Evolutionary conservation across 2,113 vertebrate species (phyloP).

Genomic region (Polypterus senegalus): DNA sequence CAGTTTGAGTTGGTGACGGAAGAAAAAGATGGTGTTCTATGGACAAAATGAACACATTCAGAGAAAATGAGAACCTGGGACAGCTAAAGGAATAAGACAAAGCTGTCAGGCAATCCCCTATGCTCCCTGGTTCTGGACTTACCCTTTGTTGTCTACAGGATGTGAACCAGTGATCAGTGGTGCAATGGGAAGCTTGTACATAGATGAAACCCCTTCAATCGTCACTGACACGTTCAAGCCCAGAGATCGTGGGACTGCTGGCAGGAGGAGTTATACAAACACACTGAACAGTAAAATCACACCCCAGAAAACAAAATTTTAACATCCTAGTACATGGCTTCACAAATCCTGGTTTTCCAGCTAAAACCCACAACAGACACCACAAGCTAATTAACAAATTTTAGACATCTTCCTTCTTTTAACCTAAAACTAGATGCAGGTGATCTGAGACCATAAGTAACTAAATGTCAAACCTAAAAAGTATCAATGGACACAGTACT

Average conservation of each 20-base stretch:
- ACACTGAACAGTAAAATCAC: not conserved
- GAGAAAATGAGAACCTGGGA: not conserved
- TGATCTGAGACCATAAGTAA: no score
- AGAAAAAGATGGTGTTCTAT: constrained; percentile 81
- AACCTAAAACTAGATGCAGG: no score
- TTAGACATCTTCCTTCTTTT: no score
- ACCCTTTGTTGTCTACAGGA: constrained; percentile 94
- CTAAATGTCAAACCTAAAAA: not conserved
- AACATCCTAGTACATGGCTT: not conserved
- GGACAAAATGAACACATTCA: constrained; percentile 6
- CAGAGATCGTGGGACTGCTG: constrained; percentile 72
- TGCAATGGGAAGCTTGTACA: constrained; percentile 90
- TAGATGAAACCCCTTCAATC: constrained; percentile 74
- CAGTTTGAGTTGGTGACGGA: constrained; percentile 89
- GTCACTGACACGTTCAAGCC: constrained; percentile 84
- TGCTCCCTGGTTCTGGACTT: constrained; percentile 21
- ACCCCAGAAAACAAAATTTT: not conserved
- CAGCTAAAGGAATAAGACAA: not conserved
- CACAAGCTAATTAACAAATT: no score
- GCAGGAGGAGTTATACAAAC: not conserved
- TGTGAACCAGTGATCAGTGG: constrained; percentile 92
- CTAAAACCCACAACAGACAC: no score
- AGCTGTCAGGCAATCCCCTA: no score
- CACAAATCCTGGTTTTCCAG: no score
- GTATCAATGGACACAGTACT: not conserved